Evolutionary conservation across 2,888 invertebrate species (phyloP), one percentile per base, ranked within the genome.

Genomic region (Digitonthophagus gazella): DNA sequence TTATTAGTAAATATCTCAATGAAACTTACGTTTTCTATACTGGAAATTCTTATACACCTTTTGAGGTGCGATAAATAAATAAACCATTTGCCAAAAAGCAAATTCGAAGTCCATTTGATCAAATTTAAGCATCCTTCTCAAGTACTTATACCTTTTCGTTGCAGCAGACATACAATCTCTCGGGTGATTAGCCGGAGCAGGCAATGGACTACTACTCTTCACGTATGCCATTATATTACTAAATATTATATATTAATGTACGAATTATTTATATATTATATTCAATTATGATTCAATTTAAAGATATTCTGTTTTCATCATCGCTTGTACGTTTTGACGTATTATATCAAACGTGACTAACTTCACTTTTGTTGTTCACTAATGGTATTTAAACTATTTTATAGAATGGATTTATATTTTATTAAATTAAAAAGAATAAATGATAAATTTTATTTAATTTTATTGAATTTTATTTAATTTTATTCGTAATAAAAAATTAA

Each of bases 51-150:
- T 89, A 81, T 97, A 97, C 54, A 99, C 97, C 88, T 96, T 97
- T 79, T 98, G 97, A 14, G 98, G 98, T 0, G 96, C 88, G 68
- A 93, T 88, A 80, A 99, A 94, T 72, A 99, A 85, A 82, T 97
- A 97, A 0, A 97, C 83, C 96, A 98, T 98, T 87, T 99, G 98
- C 98, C 98, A 99, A n/a, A 93, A 86, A 0, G 98, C 98, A 85
- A 97, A 98, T 82, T 99, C 97, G 85, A 99, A 99, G 84, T 99
- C 98, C 98, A 99, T 99, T 85, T 98, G 98, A 78, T 94, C 90
- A 80, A 97, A 96, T 83, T 95, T 93, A 70, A 95, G 86, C 70
- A 96, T 84, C 78, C 95, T 88, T 74, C 93, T 85, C 66, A 97
- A 84, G 83, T 96, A 96, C 85, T 93, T 93, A 83, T 93, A 93